A percentile compares a stretch with the other conserved stretches of the same genome.
phyloP scores from a whole-genome alignment of 2,113 vertebrate species.

The Vimba vimba region DNA sequence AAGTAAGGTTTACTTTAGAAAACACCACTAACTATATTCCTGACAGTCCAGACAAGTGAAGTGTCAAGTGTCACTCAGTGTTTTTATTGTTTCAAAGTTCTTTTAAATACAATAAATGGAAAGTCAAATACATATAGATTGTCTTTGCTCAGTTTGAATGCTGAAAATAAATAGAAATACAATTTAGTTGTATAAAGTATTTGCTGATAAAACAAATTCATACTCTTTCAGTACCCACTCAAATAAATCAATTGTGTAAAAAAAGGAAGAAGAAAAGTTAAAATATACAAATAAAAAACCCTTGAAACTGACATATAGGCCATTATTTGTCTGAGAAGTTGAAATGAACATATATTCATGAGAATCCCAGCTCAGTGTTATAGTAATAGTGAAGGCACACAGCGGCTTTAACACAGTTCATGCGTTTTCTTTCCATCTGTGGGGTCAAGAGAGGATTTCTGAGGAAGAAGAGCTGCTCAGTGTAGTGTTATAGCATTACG shows the following conservation, averaged over 20 bases:
- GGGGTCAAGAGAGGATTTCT: background rate
- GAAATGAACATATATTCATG: background rate
- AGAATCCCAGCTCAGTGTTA: background rate
- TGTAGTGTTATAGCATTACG: background rate
- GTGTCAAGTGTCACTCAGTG: background rate
- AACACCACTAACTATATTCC: background rate
- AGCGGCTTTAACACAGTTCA: background rate
- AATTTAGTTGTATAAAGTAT: background rate
- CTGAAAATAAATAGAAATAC: slow-evolving; percentile 34
- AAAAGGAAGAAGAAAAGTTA: background rate
- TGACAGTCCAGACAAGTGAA: background rate
- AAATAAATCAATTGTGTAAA: background rate
- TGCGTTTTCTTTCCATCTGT: too few relatives aligned
- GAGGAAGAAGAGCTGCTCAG: background rate
- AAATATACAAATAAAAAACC: background rate
- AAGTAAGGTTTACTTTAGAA: background rate
- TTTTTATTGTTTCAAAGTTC: slow-evolving; percentile 17
- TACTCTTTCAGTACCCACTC: background rate
- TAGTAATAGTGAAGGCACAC: slow-evolving; percentile 1
- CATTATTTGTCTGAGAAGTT: background rate
- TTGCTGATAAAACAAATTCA: background rate
- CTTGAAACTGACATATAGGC: background rate
- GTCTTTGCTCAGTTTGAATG: background rate
- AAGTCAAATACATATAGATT: background rate
- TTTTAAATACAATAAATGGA: slow-evolving; percentile 14